Evolutionary conservation across 2,113 vertebrate species (phyloP).

Genomic region (Brachyistius frenatus): DNA sequence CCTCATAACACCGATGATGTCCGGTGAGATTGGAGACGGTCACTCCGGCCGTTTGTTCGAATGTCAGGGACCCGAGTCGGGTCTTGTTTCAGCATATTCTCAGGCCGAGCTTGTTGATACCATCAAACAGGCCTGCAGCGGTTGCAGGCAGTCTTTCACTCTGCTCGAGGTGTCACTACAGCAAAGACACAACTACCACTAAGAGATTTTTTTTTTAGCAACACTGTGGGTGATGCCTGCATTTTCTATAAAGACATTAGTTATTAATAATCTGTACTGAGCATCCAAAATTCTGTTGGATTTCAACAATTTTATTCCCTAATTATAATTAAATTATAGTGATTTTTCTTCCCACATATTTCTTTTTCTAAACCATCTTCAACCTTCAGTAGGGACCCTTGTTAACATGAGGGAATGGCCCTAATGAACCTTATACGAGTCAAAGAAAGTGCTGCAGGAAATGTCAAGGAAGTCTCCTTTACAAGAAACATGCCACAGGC

Average conservation of each 20-base stretch:
- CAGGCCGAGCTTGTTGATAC: conserved; percentile 22
- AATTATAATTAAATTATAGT: too few species aligned
- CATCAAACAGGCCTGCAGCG: conserved; percentile 32
- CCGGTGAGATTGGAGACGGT: conserved; percentile 12
- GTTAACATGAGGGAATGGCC: background rate
- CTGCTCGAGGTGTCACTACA: background rate
- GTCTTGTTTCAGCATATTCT: conserved; percentile 20
- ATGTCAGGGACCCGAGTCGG: conserved; percentile 4
- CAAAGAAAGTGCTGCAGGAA: conserved; percentile 8
- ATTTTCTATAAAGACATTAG: background rate
- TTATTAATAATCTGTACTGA: background rate
- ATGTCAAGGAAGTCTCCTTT: conserved; percentile 13
- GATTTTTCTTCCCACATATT: too few species aligned
- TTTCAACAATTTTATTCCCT: background rate
- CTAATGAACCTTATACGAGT: background rate
- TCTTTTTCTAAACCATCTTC: too few species aligned
- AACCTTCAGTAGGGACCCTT: too few species aligned
- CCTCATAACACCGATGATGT: background rate
- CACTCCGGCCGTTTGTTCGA: conserved; percentile 29
- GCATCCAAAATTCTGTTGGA: background rate
- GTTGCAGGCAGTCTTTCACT: background rate
- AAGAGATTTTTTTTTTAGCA: background rate
- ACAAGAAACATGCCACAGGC: conserved; percentile 4
- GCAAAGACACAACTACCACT: conserved; percentile 15
- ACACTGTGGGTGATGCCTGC: conserved; percentile 6